Evolutionary conservation across 2,797 vertebrate genomes (phyloP), one percentile per base, ranked within the genome.

Genomic region (Acanthopagrus latus): DNA sequence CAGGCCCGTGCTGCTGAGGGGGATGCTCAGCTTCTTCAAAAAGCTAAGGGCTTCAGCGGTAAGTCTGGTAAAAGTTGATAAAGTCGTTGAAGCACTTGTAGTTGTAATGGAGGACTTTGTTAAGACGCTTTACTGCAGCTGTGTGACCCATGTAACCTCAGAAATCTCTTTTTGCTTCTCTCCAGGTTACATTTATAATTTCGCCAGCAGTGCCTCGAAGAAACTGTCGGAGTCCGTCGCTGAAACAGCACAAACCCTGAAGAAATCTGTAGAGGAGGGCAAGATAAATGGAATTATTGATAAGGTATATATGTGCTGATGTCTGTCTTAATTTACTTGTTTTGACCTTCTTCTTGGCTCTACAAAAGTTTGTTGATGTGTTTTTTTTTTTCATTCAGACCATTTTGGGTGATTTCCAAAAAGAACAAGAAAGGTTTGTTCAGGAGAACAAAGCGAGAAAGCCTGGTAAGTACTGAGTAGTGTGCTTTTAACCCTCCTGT

Each of bases 321-420:
- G 7, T 46, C 1, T n/a, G 3, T 66, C 3, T n/a, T 18, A 1
- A 8, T 44, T 20, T 2, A 9, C 4, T 20, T 29, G 2, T 13
- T n/a, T 66, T 29, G 16, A 4, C 41, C 5, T 18, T 12, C 5
- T 20, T 29, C 2, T 59, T 23, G 50, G 7, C 14, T 2, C 1
- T 44, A 1, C 51, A 11, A 33, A 27, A 17, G 7, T 71, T n/a
- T 41, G 2, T 58, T 16, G 25, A 4, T 56, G 54, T 77, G 2
- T 91, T 85, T 23, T 91, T 91, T 85, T 23, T 91, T 90, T 81
- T 54, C 5, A 46, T 51, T 64, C 86, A 99, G 98, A 99, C 96
- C 7, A 97, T 99, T 91, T 93, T 97, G 80, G 98, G 98, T 72
- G 97, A 98, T 89, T 99, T 99, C 91, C 96, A 98, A 78, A 99